Evolutionary conservation across 1,140 invertebrate species (phyloP), one percentile per base, ranked within the genome.

Genomic region (Vanessa atalanta): DNA sequence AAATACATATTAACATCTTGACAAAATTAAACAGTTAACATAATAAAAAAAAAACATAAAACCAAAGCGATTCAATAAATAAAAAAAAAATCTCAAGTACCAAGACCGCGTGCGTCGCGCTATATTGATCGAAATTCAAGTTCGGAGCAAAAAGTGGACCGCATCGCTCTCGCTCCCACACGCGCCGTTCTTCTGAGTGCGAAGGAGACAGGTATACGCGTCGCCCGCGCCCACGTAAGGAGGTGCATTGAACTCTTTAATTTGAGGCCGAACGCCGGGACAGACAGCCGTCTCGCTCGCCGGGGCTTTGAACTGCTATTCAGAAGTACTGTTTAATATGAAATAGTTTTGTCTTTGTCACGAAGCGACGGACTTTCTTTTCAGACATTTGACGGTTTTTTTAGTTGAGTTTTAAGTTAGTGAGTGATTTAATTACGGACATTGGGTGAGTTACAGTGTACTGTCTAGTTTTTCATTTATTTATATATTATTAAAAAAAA

Each of bases 81-180:
- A 67, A 67, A 47, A 57, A 70, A n/a, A 82, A 72, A 78, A 70
- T 64, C 31, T 57, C 76, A 83, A 88, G 82, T 83, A 87, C 75
- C 84, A 90, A 90, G 80, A 82, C 72, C n/a, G 74, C 65, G 55
- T 70, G 53, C 53, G 79, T 78, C 83, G 84, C 78, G 76, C 72
- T 89, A 86, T 83, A 88, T 83, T 84, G 89, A 89, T 91, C 88
- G 84, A 87, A 88, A 88, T 89, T 89, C 87, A 86, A 83, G 83
- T 87, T 88, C 82, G 74, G 75, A 82, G 82, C 84, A 89, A 88
- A 88, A 90, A 90, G 88, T 88, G 79, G 83, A 84, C 78, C 81
- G 81, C 50, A 31, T 63, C 75, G 26, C 50, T 85, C 85, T 83
- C 77, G 16, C 57, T 83, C 82, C 47, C 72, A 67, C 78, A 48